phyloP scores from a whole-genome alignment of 2,888 invertebrate species.

The Lasioglossum zephyrum region DNA sequence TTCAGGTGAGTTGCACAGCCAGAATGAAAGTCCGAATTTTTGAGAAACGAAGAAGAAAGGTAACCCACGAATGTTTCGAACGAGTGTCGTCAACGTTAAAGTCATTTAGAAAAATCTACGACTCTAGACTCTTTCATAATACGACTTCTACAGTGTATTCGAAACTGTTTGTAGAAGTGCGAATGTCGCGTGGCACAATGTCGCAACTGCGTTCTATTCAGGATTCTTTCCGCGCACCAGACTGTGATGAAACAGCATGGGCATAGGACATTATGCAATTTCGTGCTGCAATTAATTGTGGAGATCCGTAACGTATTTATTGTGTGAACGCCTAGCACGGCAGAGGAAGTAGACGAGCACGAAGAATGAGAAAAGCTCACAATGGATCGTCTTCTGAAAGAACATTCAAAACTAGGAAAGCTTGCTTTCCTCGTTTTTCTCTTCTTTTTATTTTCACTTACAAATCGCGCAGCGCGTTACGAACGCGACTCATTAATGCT shows the following conservation, averaged over 20 bases:
- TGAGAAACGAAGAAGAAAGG: neutral
- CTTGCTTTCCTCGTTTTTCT: neutral
- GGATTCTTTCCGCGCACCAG: conserved; percentile 43
- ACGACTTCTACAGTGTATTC: neutral
- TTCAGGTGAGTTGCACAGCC: conserved; percentile 37
- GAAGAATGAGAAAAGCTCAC: conserved; percentile 10
- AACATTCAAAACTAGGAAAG: conserved; percentile 21
- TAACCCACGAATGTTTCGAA: neutral
- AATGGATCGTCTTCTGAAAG: conserved; percentile 17
- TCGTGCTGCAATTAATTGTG: conserved; percentile 50
- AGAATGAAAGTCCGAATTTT: too few species aligned
- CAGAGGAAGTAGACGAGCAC: conserved; percentile 13
- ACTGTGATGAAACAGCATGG: conserved; percentile 40
- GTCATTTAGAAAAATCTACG: neutral
- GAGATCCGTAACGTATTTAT: conserved; percentile 20
- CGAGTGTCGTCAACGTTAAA: neutral
- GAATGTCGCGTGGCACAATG: neutral
- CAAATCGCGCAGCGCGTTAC: neutral
- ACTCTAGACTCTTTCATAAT: neutral
- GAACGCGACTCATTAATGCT: conserved; percentile 8
- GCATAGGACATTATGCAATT: conserved; percentile 44
- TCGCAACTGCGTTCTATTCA: conserved; percentile 27
- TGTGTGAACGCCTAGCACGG: conserved; percentile 17
- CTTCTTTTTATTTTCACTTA: neutral
- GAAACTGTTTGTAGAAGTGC: neutral